Percentiles rank a stretch among this genome's conserved stretches.
phyloP scores from a whole-genome alignment of 1,140 invertebrate species.

The Psix sp. region DNA sequence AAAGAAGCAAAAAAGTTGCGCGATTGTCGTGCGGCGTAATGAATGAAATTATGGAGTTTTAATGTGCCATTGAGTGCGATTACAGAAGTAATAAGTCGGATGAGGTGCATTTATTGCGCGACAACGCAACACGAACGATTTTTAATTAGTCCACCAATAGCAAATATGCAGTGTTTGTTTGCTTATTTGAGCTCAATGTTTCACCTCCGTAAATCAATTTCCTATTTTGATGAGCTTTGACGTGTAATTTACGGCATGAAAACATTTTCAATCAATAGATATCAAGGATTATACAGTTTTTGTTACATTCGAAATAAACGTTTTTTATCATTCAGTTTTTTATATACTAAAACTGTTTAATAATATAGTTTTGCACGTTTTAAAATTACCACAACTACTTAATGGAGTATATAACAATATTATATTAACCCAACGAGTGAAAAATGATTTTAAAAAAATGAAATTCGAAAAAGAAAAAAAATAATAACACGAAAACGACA shows the following conservation, averaged over 20 bases:
- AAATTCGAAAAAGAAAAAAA: too few relatives aligned
- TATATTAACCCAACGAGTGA: too few relatives aligned
- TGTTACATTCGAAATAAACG: too few relatives aligned
- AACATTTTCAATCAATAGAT: conserved; percentile 41
- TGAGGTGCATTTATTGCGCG: conserved; percentile 29
- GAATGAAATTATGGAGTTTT: conserved; percentile 54
- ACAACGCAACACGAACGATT: conserved; percentile 43
- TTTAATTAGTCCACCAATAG: conserved; percentile 54
- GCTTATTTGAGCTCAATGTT: conserved; percentile 45
- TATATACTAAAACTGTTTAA: too few relatives aligned
- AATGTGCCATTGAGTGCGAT: conserved; percentile 51
- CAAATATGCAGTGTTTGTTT: conserved; percentile 49
- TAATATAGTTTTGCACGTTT: too few relatives aligned
- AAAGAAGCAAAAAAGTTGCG: conserved; percentile 5
- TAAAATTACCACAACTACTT: too few relatives aligned
- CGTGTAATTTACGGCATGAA: conserved; percentile 49
- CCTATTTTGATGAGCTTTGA: conserved; percentile 51
- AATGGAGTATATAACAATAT: too few relatives aligned
- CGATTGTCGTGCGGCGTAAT: conserved; percentile 40
- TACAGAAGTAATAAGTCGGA: conserved; percentile 53
- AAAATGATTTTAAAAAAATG: too few relatives aligned
- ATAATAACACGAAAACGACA: too few relatives aligned
- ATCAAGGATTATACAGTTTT: conserved; percentile 25
- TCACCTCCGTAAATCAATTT: conserved; percentile 57
- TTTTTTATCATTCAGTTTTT: background rate